Percentiles rank a stretch among this genome's conserved stretches.
phyloP scores from a whole-genome alignment of 2,888 invertebrate genomes.

The Tenthredo scrophulariae region DNA sequence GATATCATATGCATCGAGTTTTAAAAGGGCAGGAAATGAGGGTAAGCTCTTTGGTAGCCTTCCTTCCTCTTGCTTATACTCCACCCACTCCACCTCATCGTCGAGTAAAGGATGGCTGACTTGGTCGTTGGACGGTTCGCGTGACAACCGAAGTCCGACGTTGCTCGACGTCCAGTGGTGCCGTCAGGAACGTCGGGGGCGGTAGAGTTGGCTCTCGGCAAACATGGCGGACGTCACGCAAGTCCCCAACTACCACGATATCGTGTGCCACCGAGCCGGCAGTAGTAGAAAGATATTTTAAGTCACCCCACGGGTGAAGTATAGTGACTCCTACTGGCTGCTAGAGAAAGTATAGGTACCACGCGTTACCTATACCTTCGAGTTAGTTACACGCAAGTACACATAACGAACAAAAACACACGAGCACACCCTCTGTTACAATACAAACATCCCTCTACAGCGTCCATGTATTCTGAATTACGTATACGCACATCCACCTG shows the following conservation, averaged over 20 bases:
- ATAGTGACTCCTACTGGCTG: constrained; percentile 28
- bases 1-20: constrained; percentile 25
- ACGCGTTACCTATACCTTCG: neutral
- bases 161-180: constrained; percentile 33
- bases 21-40: constrained; percentile 35
- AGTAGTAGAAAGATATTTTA: constrained; percentile 54
- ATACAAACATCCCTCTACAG: neutral
- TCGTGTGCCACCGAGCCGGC: constrained; percentile 50
- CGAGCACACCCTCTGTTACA: constrained; percentile 9
- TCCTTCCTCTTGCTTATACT: constrained; percentile 31
- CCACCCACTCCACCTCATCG: constrained; percentile 24
- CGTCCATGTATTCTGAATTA: constrained; percentile 10
- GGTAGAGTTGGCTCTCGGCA: constrained; percentile 51
- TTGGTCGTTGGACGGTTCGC: constrained; percentile 42
- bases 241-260: constrained; percentile 43
- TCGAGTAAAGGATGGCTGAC: constrained; percentile 36
- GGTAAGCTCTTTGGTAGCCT: constrained; percentile 34
- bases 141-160: constrained; percentile 47
- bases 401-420: constrained; percentile 12
- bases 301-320: constrained; percentile 49
- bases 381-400: constrained; percentile 13
- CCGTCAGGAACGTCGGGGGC: constrained; percentile 40
- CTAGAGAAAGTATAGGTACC: constrained; percentile 28
- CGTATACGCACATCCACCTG: constrained; percentile 2
- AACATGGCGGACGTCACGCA: constrained; percentile 56